Evolutionary conservation across 2,888 invertebrate species (phyloP).

Genomic region (Lagria hirta): DNA sequence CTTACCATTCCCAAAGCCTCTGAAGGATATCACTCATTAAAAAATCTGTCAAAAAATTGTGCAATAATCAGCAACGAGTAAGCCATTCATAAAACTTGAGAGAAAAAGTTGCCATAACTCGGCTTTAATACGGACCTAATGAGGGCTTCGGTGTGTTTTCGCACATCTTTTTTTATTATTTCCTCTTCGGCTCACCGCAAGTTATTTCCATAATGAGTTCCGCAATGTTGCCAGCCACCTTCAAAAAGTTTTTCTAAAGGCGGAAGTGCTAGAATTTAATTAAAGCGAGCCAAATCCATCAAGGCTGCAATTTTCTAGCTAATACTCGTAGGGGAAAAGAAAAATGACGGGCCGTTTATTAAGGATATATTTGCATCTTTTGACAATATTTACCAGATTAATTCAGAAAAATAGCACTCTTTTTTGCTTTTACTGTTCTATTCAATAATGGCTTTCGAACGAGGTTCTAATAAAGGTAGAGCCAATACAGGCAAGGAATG

Average conservation of each 20-base stretch:
- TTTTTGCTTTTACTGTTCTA: too few relatives aligned
- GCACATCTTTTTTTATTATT: slow-evolving; percentile 27
- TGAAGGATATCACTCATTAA: slow-evolving; percentile 14
- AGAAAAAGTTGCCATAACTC: slow-evolving; percentile 21
- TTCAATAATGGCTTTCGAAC: too few relatives aligned
- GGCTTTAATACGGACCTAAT: slow-evolving; percentile 26
- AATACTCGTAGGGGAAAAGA: slow-evolving; percentile 40
- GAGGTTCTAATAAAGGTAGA: too few relatives aligned
- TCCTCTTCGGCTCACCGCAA: slow-evolving; percentile 20
- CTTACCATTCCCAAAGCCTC: too few relatives aligned
- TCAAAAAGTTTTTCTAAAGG: slow-evolving; percentile 26
- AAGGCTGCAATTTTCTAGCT: slow-evolving; percentile 44
- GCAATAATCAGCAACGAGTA: slow-evolving; percentile 9
- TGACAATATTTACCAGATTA: slow-evolving; percentile 26
- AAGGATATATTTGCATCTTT: slow-evolving; percentile 42
- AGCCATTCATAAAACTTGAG: slow-evolving; percentile 6
- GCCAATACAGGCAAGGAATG: too few relatives aligned
- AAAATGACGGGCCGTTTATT: slow-evolving; percentile 46
- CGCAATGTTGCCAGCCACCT: slow-evolving; percentile 27
- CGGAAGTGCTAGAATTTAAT: slow-evolving; percentile 45
- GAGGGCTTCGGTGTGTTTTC: slow-evolving; percentile 30
- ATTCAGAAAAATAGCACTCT: too few relatives aligned
- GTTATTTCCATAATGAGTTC: slow-evolving; percentile 33
- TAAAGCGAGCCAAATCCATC: slow-evolving; percentile 45
- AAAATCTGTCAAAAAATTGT: slow-evolving; percentile 14